Conservation (phyloP, 1,140 invertebrate species). For the Drosophila kikkawai region DNA sequence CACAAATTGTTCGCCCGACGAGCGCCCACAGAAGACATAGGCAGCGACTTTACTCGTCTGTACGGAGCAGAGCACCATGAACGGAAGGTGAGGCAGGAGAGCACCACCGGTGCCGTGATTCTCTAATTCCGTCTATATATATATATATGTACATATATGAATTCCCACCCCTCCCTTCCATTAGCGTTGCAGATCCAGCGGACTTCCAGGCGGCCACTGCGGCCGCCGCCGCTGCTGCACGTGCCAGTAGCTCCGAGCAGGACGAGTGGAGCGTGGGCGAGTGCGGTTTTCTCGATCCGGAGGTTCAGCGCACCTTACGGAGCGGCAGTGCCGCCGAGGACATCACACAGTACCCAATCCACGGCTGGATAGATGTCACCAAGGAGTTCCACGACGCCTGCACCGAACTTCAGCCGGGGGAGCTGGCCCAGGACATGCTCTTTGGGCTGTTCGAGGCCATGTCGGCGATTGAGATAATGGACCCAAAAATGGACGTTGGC, state of each 20-base stretch:
- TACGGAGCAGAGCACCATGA: conserved; percentile 15
- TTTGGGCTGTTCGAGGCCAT: conserved; percentile 99
- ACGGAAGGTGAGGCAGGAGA: conserved; percentile 21
- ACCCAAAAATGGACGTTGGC: conserved; percentile 99
- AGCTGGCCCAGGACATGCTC: conserved; percentile 94
- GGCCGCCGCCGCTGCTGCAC: conserved; percentile 63
- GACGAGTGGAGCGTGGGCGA: conserved; percentile 64
- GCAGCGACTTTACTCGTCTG: background rate
- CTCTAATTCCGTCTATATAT: background rate
- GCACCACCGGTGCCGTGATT: conserved; percentile 12
- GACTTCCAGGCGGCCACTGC: conserved; percentile 73
- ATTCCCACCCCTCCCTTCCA: background rate
- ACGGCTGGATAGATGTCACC: conserved; percentile 90
- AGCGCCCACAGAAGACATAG: background rate
- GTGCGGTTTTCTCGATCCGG: conserved; percentile 65
- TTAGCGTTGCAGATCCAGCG: conserved; percentile 46
- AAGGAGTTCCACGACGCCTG: conserved; percentile 89
- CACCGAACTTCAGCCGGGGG: conserved; percentile 92
- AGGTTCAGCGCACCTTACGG: conserved; percentile 69
- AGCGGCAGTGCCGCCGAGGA: conserved; percentile 68
- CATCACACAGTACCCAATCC: conserved; percentile 74
- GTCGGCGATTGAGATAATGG: conserved; percentile 99
- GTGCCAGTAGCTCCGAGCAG: conserved; percentile 59
- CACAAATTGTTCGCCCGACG: conserved; percentile 7
- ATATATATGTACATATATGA: background rate